Evolutionary conservation across 2,113 vertebrate species (phyloP).

Genomic region (Epinephelus cyanopodus): DNA sequence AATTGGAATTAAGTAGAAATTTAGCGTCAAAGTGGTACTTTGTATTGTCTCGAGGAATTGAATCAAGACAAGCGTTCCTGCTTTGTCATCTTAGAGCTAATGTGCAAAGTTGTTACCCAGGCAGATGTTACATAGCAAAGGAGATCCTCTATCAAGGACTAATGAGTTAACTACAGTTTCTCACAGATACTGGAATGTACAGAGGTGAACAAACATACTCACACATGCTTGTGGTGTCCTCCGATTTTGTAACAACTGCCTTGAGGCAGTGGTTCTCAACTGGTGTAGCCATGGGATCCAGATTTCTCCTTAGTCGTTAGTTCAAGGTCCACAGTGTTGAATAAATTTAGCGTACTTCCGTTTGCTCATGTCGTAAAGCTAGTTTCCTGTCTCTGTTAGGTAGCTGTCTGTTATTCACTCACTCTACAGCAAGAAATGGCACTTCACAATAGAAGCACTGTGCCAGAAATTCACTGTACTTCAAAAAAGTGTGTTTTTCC

Average conservation of each 20-base stretch:
- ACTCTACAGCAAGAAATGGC: too few species aligned
- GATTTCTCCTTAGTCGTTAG: too few species aligned
- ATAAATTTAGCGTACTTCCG: too few species aligned
- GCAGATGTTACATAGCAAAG: constrained; percentile 14
- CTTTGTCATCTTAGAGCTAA: constrained; percentile 8
- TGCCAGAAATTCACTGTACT: too few species aligned
- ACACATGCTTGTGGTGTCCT: constrained; percentile 16
- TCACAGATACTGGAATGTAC: not conserved
- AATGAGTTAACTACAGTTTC: not conserved
- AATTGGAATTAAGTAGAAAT: constrained; percentile 16
- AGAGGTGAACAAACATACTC: not conserved
- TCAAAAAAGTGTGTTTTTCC: too few species aligned
- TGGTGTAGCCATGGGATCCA: too few species aligned
- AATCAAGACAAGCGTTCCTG: not conserved
- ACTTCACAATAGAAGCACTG: too few species aligned
- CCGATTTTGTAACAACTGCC: not conserved
- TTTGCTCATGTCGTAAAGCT: too few species aligned
- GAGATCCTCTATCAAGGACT: constrained; percentile 10
- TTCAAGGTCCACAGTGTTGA: too few species aligned
- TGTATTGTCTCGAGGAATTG: not conserved
- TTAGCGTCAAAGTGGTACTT: constrained; percentile 3
- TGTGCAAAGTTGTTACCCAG: constrained; percentile 5
- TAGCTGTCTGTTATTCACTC: too few species aligned
- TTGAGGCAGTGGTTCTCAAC: not conserved
- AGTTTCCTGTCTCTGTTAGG: too few species aligned